These are phyloP conservation scores for Drosophila koepferae DNA, from an alignment of 2,888 invertebrate genomes.

Conservation along the genomic window DNA sequence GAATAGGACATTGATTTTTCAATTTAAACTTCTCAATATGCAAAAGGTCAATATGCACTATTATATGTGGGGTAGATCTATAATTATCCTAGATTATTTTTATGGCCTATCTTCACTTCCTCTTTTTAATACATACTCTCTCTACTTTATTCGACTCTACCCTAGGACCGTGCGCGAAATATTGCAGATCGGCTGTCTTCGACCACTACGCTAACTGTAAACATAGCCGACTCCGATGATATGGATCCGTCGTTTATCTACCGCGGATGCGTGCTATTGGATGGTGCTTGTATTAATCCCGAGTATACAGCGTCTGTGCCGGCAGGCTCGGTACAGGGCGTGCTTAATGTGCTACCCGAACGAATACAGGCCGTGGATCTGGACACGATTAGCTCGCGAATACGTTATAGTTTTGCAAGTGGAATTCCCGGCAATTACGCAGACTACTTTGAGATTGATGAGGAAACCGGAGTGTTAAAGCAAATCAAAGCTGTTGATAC, in stretches of 20 bases:
- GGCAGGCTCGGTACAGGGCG: slow-evolving; percentile 91
- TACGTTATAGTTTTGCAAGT: slow-evolving; percentile 92
- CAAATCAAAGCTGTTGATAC: slow-evolving; percentile 93
- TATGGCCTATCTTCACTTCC: neutral
- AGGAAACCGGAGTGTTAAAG: slow-evolving; percentile 91
- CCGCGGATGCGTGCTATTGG: slow-evolving; percentile 92
- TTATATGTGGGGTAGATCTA: neutral
- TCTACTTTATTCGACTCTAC: neutral
- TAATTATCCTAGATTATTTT: neutral
- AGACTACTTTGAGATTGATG: slow-evolving; percentile 93
- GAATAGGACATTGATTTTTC: too few species aligned
- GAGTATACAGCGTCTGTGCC: slow-evolving; percentile 93
- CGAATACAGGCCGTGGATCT: slow-evolving; percentile 96
- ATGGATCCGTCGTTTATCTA: slow-evolving; percentile 96
- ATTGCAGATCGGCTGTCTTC: slow-evolving; percentile 91
- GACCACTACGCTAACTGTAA: slow-evolving; percentile 93
- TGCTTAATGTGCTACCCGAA: slow-evolving; percentile 93
- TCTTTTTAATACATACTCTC: neutral
- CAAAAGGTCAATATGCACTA: too few species aligned
- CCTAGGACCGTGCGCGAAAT: slow-evolving; percentile 94
- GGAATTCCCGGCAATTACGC: slow-evolving; percentile 92
- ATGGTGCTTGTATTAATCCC: slow-evolving; percentile 94
- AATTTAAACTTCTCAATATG: too few species aligned
- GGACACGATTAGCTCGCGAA: slow-evolving; percentile 94
- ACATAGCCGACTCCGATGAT: slow-evolving; percentile 95